Base-by-base conservation (phyloP, 2,797 vertebrate species). In the Sebastolobus altivelis region DNA sequence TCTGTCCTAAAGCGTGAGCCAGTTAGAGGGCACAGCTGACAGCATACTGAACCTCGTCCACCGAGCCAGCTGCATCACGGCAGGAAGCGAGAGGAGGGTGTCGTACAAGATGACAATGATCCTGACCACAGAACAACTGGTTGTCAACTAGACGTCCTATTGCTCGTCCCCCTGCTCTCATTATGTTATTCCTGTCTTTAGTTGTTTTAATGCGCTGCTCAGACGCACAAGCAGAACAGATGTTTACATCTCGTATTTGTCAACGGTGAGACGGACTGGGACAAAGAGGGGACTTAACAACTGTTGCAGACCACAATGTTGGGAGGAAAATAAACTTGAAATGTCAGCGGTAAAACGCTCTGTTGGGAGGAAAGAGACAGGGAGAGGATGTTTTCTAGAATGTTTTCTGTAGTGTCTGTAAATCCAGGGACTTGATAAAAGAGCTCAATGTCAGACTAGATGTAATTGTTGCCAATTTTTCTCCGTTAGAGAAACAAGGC, bases 401-500 rank as follows among this genome's bases (percentile, higher is more conserved):
- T 71, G 62, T 72, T 79, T 77, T 22, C 25, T 67, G 16, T 65
- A 56, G 27, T 80, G 71, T 40, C 56, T 80, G 65, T 81, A 78
- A 88, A 87, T 86, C 75, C 74, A 72, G 72, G 29, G 70, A 75
- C 69, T 82, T 82, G 72, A 87, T 76, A 72, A 79, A 83, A 75
- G 38, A 80, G 35, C 49, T 46, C 31, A 25, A 5, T 82, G 78
- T 85, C 81, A 72, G 65, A 78, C 29, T 5, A 18, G 72, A 81
- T 82, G 79, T 86, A 91, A 92, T 85, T 91, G 82, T 70, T 69
- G 81, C 65, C 88, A 84, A 78, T 91, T 89, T 46, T 81, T 80
- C 78, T 80, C 86, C 72, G 85, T 77, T 77, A 88, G 66, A 62
- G 62, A 85, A 81, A 78, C 83, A 69, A 74, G 63, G 43, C 72